Evolutionary conservation across 2,113 vertebrate species (phyloP).

Genomic region (Clarias magur): DNA sequence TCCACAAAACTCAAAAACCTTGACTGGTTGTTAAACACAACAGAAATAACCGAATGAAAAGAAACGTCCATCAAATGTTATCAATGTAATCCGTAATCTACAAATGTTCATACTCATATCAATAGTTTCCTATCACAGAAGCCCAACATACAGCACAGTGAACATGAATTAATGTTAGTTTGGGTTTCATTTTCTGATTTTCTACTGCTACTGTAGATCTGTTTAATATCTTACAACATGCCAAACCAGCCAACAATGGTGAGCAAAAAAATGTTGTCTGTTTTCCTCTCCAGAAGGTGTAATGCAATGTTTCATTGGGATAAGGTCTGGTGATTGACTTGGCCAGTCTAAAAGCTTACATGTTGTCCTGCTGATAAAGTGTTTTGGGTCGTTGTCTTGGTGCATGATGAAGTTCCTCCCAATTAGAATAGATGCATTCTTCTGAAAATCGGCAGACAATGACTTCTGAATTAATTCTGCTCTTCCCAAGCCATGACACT

Average conservation of each 20-base stretch:
- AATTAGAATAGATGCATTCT: no score
- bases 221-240: background rate
- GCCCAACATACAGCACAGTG: background rate
- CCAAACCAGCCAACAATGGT: background rate
- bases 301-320: no score
- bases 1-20: constrained; percentile 10
- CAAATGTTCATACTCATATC: background rate
- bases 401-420: no score
- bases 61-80: background rate
- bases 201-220: background rate
- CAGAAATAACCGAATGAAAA: background rate
- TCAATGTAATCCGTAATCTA: background rate
- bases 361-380: no score
- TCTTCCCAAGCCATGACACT: no score
- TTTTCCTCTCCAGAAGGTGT: no score
- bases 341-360: no score
- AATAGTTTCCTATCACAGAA: background rate
- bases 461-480: no score
- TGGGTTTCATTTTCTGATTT: background rate
- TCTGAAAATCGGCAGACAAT: no score
- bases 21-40: constrained; percentile 19
- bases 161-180: background rate
- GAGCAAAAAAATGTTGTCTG: background rate
- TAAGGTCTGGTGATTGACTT: no score
- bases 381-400: no score